These are phyloP conservation scores for Cryptus armator DNA, from an alignment of 2,888 invertebrate genomes.

Conservation along the genomic window DNA sequence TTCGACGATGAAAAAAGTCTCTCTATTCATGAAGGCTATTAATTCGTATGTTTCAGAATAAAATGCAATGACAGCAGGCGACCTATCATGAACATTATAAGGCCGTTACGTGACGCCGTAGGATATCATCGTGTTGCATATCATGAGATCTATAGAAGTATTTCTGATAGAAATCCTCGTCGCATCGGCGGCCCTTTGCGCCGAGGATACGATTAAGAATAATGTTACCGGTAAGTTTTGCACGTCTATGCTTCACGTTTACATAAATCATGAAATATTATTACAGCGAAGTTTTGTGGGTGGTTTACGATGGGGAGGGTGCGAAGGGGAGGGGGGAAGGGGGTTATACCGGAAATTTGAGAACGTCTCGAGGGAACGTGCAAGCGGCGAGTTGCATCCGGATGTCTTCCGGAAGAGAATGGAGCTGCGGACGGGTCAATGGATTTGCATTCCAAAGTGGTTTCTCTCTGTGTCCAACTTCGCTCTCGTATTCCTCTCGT, in stretches of 20 bases:
- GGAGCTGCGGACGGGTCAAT: slow-evolving; percentile 56
- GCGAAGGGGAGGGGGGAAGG: background rate
- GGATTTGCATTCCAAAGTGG: slow-evolving; percentile 59
- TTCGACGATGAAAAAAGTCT: background rate
- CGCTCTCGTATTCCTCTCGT: slow-evolving; percentile 41
- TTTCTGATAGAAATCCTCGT: slow-evolving; percentile 79
- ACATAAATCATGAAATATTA: slow-evolving; percentile 1
- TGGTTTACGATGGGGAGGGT: background rate
- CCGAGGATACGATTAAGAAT: slow-evolving; percentile 77
- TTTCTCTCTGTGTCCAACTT: background rate
- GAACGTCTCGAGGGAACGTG: slow-evolving; percentile 43
- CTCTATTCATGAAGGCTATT: background rate
- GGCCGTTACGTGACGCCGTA: slow-evolving; percentile 60
- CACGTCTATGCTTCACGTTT: background rate
- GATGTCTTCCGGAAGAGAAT: slow-evolving; percentile 51
- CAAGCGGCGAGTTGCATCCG: slow-evolving; percentile 21
- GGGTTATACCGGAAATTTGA: slow-evolving; percentile 54
- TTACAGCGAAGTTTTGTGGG: background rate
- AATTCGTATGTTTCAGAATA: slow-evolving; percentile 72
- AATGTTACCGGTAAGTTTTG: slow-evolving; percentile 79
- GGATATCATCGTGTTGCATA: slow-evolving; percentile 78
- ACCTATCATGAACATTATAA: slow-evolving; percentile 69
- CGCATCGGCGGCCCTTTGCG: slow-evolving; percentile 76
- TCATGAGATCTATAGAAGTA: slow-evolving; percentile 80
- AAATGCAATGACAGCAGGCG: slow-evolving; percentile 74